Percentiles rank a stretch among this genome's conserved stretches.
phyloP scores from a whole-genome alignment of 2,888 invertebrate species.

The Drosophila borealis region DNA sequence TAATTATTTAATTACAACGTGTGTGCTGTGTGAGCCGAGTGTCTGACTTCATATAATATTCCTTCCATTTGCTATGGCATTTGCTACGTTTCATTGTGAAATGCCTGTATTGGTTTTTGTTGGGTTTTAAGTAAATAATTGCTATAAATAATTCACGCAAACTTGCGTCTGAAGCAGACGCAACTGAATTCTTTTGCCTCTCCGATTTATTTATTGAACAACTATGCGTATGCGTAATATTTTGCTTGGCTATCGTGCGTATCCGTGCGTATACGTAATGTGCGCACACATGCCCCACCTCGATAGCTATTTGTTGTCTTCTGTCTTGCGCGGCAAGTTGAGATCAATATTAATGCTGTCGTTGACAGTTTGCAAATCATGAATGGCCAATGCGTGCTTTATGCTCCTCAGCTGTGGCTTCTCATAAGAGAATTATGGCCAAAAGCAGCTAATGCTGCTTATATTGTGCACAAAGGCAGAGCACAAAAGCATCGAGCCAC shows the following conservation, averaged over 20 bases:
- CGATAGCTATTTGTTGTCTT: not conserved
- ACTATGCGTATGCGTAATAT: constrained; percentile 78
- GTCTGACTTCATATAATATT: constrained; percentile 5
- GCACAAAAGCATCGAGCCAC: constrained; percentile 2
- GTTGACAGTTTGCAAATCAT: constrained; percentile 76
- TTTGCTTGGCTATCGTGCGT: constrained; percentile 59
- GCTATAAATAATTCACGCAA: constrained; percentile 63
- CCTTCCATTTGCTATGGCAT: not conserved
- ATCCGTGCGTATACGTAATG: constrained; percentile 68
- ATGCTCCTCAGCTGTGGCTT: constrained; percentile 1
- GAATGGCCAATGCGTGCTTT: constrained; percentile 54
- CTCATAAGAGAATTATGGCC: constrained; percentile 8
- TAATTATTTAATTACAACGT: constrained; percentile 57
- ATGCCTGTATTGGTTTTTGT: constrained; percentile 21
- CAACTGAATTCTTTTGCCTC: constrained; percentile 30
- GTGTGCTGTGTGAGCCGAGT: constrained; percentile 13
- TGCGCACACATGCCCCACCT: constrained; percentile 43
- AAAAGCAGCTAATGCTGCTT: constrained; percentile 31
- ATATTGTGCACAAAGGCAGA: constrained; percentile 23
- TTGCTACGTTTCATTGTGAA: constrained; percentile 47
- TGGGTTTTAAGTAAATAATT: constrained; percentile 60
- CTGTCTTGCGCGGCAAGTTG: constrained; percentile 17
- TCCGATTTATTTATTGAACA: constrained; percentile 58
- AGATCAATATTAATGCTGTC: constrained; percentile 71
- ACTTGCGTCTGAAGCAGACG: constrained; percentile 30